Conservation (phyloP, 2,113 vertebrate species). For the Atrichornis clamosus region DNA sequence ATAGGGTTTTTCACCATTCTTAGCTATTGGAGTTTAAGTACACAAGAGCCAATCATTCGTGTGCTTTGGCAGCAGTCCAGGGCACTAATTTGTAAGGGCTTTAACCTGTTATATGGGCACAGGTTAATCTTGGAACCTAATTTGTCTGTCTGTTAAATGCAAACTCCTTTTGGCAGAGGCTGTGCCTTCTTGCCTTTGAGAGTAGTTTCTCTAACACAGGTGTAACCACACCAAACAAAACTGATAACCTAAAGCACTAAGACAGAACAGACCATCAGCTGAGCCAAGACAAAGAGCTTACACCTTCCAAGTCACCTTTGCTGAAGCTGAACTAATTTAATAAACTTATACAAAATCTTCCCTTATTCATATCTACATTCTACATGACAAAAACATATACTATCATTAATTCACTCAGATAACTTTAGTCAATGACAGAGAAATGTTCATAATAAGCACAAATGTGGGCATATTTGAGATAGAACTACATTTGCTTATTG, state of each 20-base stretch:
- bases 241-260: background rate
- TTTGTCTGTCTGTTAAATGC: background rate
- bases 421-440: background rate
- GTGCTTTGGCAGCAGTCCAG: slow-evolving; percentile 3
- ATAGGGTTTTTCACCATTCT: background rate
- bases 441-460: background rate
- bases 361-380: background rate
- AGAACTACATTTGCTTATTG: background rate
- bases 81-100: slow-evolving; percentile 13
- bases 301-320: background rate
- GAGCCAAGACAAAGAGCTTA: background rate
- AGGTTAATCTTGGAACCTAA: background rate
- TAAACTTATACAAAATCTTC: background rate
- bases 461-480: background rate
- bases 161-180: background rate
- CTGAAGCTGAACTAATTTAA: background rate
- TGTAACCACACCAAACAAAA: background rate
- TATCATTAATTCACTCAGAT: background rate
- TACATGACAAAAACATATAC: background rate
- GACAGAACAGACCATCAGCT: background rate
- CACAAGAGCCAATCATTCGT: background rate
- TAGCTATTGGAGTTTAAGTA: background rate
- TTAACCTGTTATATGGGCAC: background rate
- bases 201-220: background rate
- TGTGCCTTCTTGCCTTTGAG: background rate